Base-by-base conservation (phyloP, 2,888 invertebrate genomes). In the Trachelus iudaicus region DNA sequence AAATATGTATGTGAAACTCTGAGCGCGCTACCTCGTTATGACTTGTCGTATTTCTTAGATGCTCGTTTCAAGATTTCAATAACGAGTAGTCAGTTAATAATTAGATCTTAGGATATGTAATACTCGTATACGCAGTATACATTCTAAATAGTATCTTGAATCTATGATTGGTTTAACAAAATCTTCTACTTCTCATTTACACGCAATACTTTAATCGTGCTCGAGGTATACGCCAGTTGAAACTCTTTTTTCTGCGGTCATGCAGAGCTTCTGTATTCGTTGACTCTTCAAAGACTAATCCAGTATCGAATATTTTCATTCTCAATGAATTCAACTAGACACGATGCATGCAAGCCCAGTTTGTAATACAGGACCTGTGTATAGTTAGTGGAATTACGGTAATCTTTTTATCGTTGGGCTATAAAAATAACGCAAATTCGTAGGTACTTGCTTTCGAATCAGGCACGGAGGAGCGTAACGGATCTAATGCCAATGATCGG, bases 401-500 rank as follows among this genome's bases (percentile, higher is more conserved):
- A 23, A 56, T 56, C 56, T 56, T 23, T 23, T 56, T 56, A 2
- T 56, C 9, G 23, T 56, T 23, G 56, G 9, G 23, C 56, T 56
- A 56, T 56, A 56, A 56, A 56, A 23, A 56, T 56, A 56, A 56
- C 56, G 56, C 37, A 12, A 74, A 74, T 82, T 89, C 89, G 11
- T 84, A 97, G 96, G 92, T 97, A 96, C 92, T 93, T 97, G 90
- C 93, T 97, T 87, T 93, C 95, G 73, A 93, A 94, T 85, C 93
- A 93, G 86, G 88, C 92, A 78, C 94, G 96, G 85, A 95, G 96
- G 88, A 96, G 95, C 87, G 96, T 99, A 80, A 97, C 97, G 83
- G 99, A 99, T 93, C 94, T 99, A 87, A 99, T 99, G 99, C 99
- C 99, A 37, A 98, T 99, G 98, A 99, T 99, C 86, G 99, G 97